Base-by-base conservation (phyloP, 35 echinoderm and acorn worm genomes). In the Amphiura filiformis region DNA sequence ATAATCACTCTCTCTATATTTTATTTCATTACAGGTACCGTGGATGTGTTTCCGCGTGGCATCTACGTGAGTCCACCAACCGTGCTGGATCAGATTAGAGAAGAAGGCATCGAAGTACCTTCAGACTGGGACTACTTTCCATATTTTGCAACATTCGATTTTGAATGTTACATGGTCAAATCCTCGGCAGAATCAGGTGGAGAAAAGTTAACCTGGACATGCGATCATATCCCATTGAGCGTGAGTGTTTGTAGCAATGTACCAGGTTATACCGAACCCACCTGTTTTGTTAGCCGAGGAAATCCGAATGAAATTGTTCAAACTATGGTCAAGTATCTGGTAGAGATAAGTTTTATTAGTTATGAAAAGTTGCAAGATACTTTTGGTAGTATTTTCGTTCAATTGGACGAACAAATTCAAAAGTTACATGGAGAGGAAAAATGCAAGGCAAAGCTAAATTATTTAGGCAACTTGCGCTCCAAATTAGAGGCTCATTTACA, bases 41-140 rank as follows among this genome's bases (percentile, higher is more conserved):
- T n/a, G n/a, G n/a, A 89, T 35, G 41, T 39, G 3, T 87, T 94
- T 47, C 87, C 87, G 0, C 57, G 76, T 30, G 88, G 88, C 57
- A 56, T 20, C 1, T 89, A 86, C 75, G 57, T 52, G 18, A 76
- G 40, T 35, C 80, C 91, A 1, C 44, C 49, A 41, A 79, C 75
- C 17, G 47, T 87, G 0, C 79, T 78, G 0, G 78, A 82, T 11
- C 30, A 89, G 56, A 22, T 89, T 41, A 26, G 39, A 76, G 64
- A 82, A 47, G 57, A 80, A 78, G 80, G 80, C 13, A 40, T 88
- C 84, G 32, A 1, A 35, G n/a, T 83, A 57, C 23, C 35, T 35
- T 35, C 76, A 36, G 81, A 82, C 12, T 5, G 15, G 7, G 39
- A 39, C 23, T 92, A 75, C 36, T 83, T 81, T 49, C 90, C 83